These are phyloP conservation scores for Kryptolebias ocellatus DNA, from an alignment of 2,797 vertebrate genomes.

Conservation along the genomic window DNA sequence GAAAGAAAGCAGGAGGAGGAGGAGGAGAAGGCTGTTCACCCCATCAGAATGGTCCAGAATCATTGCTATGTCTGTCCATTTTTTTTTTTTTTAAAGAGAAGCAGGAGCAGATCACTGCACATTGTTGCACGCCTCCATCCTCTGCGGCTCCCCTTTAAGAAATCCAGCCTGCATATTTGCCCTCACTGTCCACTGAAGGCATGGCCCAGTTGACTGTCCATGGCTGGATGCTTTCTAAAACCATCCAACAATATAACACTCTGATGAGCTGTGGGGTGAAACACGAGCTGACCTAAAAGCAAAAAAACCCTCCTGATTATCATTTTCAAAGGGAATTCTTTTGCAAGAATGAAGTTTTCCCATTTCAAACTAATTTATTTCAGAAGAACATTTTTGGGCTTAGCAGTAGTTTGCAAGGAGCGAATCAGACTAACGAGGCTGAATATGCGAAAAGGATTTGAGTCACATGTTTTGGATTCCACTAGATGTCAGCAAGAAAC, in stretches of 20 bases:
- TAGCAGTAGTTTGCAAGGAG: no score
- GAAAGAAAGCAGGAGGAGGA: neutral
- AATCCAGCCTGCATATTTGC: constrained; percentile 33
- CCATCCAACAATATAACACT: constrained; percentile 47
- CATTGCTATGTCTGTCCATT: constrained; percentile 48
- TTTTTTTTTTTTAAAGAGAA: constrained; percentile 13
- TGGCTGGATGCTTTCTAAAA: constrained; percentile 48
- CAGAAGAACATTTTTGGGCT: neutral
- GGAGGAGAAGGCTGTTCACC: constrained; percentile 31
- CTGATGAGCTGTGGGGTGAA: constrained; percentile 40
- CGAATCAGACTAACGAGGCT: neutral
- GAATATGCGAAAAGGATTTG: constrained; percentile 12
- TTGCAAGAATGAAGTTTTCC: constrained; percentile 7
- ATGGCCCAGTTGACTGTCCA: constrained; percentile 42
- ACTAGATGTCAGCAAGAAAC: constrained; percentile 66
- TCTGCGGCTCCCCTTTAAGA: constrained; percentile 49
- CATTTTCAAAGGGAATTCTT: constrained; percentile 13
- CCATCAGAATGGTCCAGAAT: constrained; percentile 44
- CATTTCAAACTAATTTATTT: neutral
- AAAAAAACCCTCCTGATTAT: constrained; percentile 20
- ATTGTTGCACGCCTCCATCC: constrained; percentile 52
- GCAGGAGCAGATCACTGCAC: constrained; percentile 65
- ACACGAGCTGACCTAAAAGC: constrained; percentile 32
- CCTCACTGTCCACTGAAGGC: constrained; percentile 50
- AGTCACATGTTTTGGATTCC: constrained; percentile 55